Evolutionary conservation across 2,113 vertebrate species (phyloP), one percentile per base, ranked within the genome.

Genomic region (Megaleporinus macrocephalus): DNA sequence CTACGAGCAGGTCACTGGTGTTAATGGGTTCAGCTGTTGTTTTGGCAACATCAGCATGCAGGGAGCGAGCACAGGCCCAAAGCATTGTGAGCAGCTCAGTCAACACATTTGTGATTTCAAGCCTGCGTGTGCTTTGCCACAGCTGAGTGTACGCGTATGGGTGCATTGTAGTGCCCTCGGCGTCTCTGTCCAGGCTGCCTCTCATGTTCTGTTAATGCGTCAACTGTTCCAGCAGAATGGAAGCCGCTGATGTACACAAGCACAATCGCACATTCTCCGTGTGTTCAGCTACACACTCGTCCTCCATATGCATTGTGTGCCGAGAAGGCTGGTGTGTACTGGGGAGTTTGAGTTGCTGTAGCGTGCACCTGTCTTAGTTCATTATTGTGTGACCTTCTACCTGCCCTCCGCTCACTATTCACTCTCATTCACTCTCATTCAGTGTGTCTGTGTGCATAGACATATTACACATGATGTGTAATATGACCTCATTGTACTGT

Each of bases 1-100:
- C 47, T 55, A 26, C 24, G 29, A 78, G 20, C 3, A 14, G 44
- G 66, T 76, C 73, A 47, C 36, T 26, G 36, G 65, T 71, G 27
- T 49, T 77, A 70, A 72, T 78, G 22, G 18, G 81, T 76, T 76
- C 66, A 83, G 68, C 73, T 77, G 66, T 76, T 78, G 66, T 53
- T 83, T 83, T 71, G 68, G 55, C 61, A 26, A 61, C 69, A 77
- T 72, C 68, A 77, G 44, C 62, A 53, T 29, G 62, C 30, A n/a
- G 62, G 44, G 44, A 33, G 18, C 26, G 20, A 27, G 22, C 36
- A 2, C 6, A 12, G n/a, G 57, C 57, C 53, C 47, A 24, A 33
- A 81, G 62, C 61, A n/a, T 24, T 61, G 30, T 76, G 63, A 82
- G 47, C 36, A 29, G 53, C 14, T 70, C 73, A 63, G 36, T 61